Percentiles rank a stretch among this genome's conserved stretches.
Evolutionary conservation across 1,140 invertebrate species (phyloP).

Genomic region (Vanessa atalanta): DNA sequence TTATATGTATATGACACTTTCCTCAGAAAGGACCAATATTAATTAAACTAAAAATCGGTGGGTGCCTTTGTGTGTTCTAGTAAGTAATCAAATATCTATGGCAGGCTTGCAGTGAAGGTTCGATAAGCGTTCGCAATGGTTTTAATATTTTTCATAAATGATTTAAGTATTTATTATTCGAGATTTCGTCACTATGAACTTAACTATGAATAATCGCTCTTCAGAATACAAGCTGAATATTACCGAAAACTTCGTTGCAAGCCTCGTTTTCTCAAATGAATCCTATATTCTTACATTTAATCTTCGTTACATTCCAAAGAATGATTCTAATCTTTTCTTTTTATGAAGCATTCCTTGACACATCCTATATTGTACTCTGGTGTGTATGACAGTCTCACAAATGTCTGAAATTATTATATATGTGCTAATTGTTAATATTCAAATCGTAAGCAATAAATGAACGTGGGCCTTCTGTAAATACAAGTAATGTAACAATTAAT

Average conservation of each 20-base stretch:
- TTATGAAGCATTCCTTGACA: slow-evolving; percentile 64
- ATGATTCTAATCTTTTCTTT: slow-evolving; percentile 57
- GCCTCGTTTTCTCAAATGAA: background rate
- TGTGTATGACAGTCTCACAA: slow-evolving; percentile 52
- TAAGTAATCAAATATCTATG: slow-evolving; percentile 49
- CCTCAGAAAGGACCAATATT: slow-evolving; percentile 64
- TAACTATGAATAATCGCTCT: background rate
- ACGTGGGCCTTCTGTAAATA: slow-evolving; percentile 68
- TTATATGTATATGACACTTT: slow-evolving; percentile 43
- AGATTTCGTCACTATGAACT: no score
- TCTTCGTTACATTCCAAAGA: slow-evolving; percentile 79
- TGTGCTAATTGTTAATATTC: background rate
- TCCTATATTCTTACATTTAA: slow-evolving; percentile 46
- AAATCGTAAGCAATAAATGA: slow-evolving; percentile 63
- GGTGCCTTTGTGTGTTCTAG: slow-evolving; percentile 68
- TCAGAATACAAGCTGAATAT: background rate
- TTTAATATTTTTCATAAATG: background rate
- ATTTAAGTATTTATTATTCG: no score
- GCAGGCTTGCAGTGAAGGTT: slow-evolving; percentile 14
- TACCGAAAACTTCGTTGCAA: background rate
- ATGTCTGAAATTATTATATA: background rate
- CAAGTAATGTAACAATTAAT: slow-evolving; percentile 39
- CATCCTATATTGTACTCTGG: slow-evolving; percentile 43
- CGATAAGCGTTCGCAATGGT: background rate
- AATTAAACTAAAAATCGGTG: slow-evolving; percentile 43